phyloP scores from a whole-genome alignment of 2,797 vertebrate species.

The Percopsis omiscomaycus region DNA sequence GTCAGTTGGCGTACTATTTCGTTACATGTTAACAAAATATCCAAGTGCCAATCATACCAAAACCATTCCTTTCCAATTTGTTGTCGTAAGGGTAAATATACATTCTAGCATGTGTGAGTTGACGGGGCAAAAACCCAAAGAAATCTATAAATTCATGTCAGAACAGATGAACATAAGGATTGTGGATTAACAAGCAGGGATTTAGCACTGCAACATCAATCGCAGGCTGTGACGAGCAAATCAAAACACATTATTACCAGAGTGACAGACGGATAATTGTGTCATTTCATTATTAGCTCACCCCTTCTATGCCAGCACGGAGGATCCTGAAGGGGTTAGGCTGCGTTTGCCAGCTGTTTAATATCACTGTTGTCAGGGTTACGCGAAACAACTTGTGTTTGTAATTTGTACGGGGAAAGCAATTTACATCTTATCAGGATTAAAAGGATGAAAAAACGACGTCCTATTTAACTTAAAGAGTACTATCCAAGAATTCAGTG shows the following conservation, averaged over 20 bases:
- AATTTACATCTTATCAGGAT: conserved; percentile 5
- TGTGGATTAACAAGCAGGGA: conserved; percentile 74
- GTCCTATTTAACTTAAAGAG: too few species aligned
- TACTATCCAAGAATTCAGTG: too few species aligned
- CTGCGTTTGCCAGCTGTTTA: conserved; percentile 65
- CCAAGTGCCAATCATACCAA: background rate
- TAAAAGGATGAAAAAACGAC: too few species aligned
- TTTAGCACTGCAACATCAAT: conserved; percentile 69
- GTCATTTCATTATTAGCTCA: conserved; percentile 74
- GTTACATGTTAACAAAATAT: background rate
- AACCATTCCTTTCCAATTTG: background rate
- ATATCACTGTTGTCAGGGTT: conserved; percentile 46
- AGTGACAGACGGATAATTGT: conserved; percentile 76
- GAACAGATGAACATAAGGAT: conserved; percentile 77
- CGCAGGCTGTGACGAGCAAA: conserved; percentile 69
- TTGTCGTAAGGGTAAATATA: conserved; percentile 1
- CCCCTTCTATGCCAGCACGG: conserved; percentile 66
- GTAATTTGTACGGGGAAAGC: too few species aligned
- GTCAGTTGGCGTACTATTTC: conserved; percentile 40
- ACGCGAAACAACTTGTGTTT: too few species aligned
- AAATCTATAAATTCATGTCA: conserved; percentile 73
- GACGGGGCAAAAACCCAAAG: conserved; percentile 55
- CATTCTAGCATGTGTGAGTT: conserved; percentile 17
- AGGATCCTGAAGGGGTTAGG: conserved; percentile 56
- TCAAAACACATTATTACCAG: conserved; percentile 76